Evolutionary conservation across 2,888 invertebrate species (phyloP), one percentile per base, ranked within the genome.

Genomic region (Frankliniella intonsa): DNA sequence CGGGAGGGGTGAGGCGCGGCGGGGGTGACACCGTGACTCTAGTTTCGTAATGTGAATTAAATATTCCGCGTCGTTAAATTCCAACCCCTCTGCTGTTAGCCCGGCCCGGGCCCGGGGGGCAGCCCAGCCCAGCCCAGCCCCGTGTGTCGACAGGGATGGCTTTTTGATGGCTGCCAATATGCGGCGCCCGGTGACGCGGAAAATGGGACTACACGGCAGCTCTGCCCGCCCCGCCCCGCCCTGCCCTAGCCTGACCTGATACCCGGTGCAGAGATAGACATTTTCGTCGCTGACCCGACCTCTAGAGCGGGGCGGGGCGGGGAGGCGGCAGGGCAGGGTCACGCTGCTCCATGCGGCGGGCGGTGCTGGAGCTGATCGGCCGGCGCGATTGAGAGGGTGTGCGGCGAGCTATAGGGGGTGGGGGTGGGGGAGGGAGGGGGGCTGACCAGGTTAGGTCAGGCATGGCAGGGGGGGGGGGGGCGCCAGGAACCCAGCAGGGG

Each of bases 381-480:
- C 62, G 62, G 38, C 38, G 38, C 38, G 38, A 38, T 38, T 38
- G 38, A n/a, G 62, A 17, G n/a, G 62, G 62, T 62, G 62, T 0
- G 62, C 19, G 14, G 55, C 14, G 55, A 17, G 55, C 55, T 62
- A 8, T 17, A 19, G 51, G 81, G 51, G 62, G 55, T 55, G 65
- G 55, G 55, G 55, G 27, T 12, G 62, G 27, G 81, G 62, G 62
- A 14, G 81, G 55, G 81, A 27, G 65, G 7, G 81, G 51, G 55
- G 62, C 50, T 38, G 81, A 81, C 69, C 69, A 76, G 69, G 69
- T 76, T 76, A 76, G 69, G 69, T 25, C 69, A 25, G 7, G 65
- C n/a, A 22, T 3, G 65, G 65, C 19, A 65, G 69, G 69, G 69
- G 19, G 11, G 22, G 69, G 22, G 69, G 69, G 25, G 69, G 22